phyloP scores from a whole-genome alignment of 2,888 invertebrate genomes.

The Pheosia tremula region DNA sequence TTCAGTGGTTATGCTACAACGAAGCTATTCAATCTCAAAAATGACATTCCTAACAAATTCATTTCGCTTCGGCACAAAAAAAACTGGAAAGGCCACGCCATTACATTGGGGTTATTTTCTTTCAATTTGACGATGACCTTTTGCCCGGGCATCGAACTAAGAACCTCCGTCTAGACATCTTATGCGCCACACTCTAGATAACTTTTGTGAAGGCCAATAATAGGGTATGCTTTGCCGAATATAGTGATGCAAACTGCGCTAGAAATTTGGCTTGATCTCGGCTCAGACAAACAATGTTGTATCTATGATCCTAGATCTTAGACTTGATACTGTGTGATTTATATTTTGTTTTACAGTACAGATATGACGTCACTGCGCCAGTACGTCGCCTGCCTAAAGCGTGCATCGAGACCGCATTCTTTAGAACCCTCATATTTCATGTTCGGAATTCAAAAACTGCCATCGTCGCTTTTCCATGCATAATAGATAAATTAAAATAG shows the following conservation, averaged over 20 bases:
- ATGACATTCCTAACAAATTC: conserved; percentile 30
- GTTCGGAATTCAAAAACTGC: too few relatives aligned
- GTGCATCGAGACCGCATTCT: neutral
- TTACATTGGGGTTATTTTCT: conserved; percentile 61
- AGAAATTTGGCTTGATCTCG: conserved; percentile 27
- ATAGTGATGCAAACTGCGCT: conserved; percentile 26
- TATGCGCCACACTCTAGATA: conserved; percentile 45
- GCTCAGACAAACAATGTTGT: too few relatives aligned
- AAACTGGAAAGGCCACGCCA: conserved; percentile 41
- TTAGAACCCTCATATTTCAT: neutral
- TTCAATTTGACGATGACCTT: conserved; percentile 75
- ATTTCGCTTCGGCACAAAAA: conserved; percentile 41
- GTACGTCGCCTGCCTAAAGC: conserved; percentile 14
- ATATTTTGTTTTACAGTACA: conserved; percentile 16
- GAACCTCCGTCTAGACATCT: conserved; percentile 72
- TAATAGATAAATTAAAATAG: too few relatives aligned
- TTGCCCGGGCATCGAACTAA: conserved; percentile 71
- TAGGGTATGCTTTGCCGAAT: conserved; percentile 31
- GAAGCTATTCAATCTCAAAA: neutral
- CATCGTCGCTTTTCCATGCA: too few relatives aligned
- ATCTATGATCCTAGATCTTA: conserved; percentile 21
- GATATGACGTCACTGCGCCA: conserved; percentile 29
- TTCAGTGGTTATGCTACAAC: neutral
- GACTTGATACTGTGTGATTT: conserved; percentile 24
- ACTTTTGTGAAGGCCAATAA: conserved; percentile 42